Percentiles rank a stretch among this genome's conserved stretches.
phyloP scores from a whole-genome alignment of 2,797 vertebrate species.

The Poeciliopsis turneri region DNA sequence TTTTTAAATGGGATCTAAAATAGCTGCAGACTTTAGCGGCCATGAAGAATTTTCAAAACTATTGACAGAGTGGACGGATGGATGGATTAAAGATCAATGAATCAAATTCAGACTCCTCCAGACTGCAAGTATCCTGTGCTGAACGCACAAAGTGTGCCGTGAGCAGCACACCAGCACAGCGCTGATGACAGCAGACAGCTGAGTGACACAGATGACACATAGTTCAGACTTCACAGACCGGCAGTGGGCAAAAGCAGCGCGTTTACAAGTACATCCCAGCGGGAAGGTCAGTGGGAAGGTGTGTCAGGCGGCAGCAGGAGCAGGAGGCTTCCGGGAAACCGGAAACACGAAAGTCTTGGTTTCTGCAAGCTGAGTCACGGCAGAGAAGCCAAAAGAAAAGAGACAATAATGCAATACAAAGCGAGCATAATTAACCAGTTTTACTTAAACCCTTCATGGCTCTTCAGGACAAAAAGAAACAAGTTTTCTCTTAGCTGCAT shows the following conservation, averaged over 20 bases:
- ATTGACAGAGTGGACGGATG: neutral
- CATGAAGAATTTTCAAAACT: neutral
- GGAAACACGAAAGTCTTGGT: neutral
- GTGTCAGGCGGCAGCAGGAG: constrained; percentile 12
- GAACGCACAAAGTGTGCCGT: constrained; percentile 35
- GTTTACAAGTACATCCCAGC: constrained; percentile 35
- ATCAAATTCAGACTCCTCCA: neutral
- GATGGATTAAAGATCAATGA: neutral
- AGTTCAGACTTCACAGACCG: constrained; percentile 36
- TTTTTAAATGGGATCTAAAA: neutral
- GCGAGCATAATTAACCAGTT: neutral
- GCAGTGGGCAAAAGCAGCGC: constrained; percentile 31
- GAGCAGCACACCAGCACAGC: constrained; percentile 31
- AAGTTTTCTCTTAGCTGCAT: neutral
- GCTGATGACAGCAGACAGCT: constrained; percentile 31
- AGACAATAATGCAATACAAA: neutral
- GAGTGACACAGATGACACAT: constrained; percentile 33
- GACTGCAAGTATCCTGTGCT: neutral
- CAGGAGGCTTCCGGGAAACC: constrained; percentile 8
- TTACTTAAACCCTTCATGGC: neutral
- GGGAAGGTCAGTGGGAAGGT: constrained; percentile 22
- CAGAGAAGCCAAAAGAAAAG: neutral
- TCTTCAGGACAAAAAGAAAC: neutral
- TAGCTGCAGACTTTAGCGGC: neutral
- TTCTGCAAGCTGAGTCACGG: neutral